phyloP scores from a whole-genome alignment of 1,140 invertebrate species.

The Drosophila repleta region DNA sequence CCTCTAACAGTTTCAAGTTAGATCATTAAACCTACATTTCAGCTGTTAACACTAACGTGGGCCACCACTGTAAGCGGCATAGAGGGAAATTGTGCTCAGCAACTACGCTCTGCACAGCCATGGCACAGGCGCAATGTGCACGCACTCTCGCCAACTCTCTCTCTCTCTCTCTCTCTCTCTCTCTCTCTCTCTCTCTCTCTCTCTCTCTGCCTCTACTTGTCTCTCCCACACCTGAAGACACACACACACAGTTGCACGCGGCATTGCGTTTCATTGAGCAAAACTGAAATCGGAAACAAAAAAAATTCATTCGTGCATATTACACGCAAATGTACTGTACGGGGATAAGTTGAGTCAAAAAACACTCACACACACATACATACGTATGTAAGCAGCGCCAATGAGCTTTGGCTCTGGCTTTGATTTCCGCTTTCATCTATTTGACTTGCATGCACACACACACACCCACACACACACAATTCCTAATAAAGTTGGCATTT shows the following conservation, averaged over 20 bases:
- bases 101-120: slow-evolving; percentile 8
- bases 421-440: slow-evolving; percentile 38
- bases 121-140: slow-evolving; percentile 15
- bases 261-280: slow-evolving; percentile 49
- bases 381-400: neutral
- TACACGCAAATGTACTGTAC: slow-evolving; percentile 25
- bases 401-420: slow-evolving; percentile 28
- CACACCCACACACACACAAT: slow-evolving; percentile 36
- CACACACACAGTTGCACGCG: slow-evolving; percentile 3
- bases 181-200: slow-evolving; percentile 2
- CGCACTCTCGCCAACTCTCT: neutral
- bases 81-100: slow-evolving; percentile 25
- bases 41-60: neutral
- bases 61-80: slow-evolving; percentile 13
- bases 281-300: slow-evolving; percentile 32
- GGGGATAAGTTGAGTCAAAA: slow-evolving; percentile 8
- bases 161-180: slow-evolving; percentile 5
- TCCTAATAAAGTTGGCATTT: slow-evolving; percentile 80
- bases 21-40: neutral
- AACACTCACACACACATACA: slow-evolving; percentile 10
- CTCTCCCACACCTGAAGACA: slow-evolving; percentile 9
- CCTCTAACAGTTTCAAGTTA: too few species aligned
- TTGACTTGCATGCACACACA: slow-evolving; percentile 28
- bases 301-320: slow-evolving; percentile 31
- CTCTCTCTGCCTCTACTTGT: slow-evolving; percentile 14